These are phyloP conservation scores for Hydriomena furcata DNA, from an alignment of 2,888 invertebrate species.

Conservation along the genomic window DNA sequence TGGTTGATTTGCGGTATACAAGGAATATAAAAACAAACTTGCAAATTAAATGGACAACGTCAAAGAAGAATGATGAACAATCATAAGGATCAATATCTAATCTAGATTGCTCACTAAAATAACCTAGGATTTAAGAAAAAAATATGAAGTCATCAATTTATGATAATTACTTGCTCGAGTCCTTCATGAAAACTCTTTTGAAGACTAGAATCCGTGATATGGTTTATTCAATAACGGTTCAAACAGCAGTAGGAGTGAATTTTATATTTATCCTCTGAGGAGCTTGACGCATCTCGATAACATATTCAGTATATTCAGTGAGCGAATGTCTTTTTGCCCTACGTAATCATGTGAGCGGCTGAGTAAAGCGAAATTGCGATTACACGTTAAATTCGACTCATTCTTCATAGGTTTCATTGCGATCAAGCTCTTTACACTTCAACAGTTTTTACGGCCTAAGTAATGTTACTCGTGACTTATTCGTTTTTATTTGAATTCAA, in stretches of 20 bases:
- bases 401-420: slow-evolving; percentile 47
- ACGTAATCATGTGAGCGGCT: slow-evolving; percentile 62
- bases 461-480: slow-evolving; percentile 34
- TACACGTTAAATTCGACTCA: slow-evolving; percentile 70
- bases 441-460: slow-evolving; percentile 48
- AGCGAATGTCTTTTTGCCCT: slow-evolving; percentile 53
- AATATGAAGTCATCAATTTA: too few species aligned
- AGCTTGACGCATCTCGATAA: slow-evolving; percentile 43
- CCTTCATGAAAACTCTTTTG: too few species aligned
- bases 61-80: too few species aligned
- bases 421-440: slow-evolving; percentile 46
- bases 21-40: too few species aligned
- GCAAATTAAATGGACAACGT: too few species aligned
- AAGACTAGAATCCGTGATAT: neutral
- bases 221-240: slow-evolving; percentile 13
- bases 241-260: slow-evolving; percentile 4
- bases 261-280: slow-evolving; percentile 11
- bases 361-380: slow-evolving; percentile 59
- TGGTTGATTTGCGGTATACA: too few species aligned
- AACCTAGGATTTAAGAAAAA: too few species aligned
- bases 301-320: slow-evolving; percentile 58
- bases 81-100: too few species aligned
- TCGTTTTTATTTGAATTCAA: too few species aligned
- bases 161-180: too few species aligned
- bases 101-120: too few species aligned